phyloP scores from a whole-genome alignment of 2,888 invertebrate genomes.

The Lottia gigantea region DNA sequence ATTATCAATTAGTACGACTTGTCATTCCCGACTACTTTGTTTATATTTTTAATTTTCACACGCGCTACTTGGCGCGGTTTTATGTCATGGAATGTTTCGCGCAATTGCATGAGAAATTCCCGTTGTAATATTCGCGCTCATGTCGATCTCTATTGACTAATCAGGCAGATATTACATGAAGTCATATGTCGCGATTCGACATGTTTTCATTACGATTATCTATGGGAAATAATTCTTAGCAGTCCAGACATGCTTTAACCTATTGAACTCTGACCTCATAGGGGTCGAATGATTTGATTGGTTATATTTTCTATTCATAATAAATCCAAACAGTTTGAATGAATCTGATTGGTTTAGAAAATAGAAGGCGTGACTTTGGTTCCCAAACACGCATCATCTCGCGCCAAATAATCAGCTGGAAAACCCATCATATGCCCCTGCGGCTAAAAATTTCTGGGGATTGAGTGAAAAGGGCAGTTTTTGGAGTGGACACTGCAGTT shows the following conservation, averaged over 20 bases:
- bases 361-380: constrained; percentile 40
- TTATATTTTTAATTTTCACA: no score
- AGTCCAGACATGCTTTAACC: constrained; percentile 26
- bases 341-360: constrained; percentile 38
- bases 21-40: no score
- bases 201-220: constrained; percentile 21
- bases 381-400: constrained; percentile 49
- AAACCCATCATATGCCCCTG: neutral
- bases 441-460: no score
- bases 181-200: constrained; percentile 20
- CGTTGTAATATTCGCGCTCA: constrained; percentile 19
- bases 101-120: constrained; percentile 21
- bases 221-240: constrained; percentile 14
- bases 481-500: no score
- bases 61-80: no score
- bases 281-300: constrained; percentile 19
- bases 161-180: constrained; percentile 16
- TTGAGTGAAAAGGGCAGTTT: no score
- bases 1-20: no score
- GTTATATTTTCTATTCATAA: constrained; percentile 13
- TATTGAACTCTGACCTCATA: constrained; percentile 23
- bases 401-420: constrained; percentile 47
- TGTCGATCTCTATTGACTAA: neutral
- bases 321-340: constrained; percentile 16
- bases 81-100: constrained; percentile 20